Conservation (phyloP, 2,888 invertebrate genomes). For the Eudasyphora cyanicolor region DNA sequence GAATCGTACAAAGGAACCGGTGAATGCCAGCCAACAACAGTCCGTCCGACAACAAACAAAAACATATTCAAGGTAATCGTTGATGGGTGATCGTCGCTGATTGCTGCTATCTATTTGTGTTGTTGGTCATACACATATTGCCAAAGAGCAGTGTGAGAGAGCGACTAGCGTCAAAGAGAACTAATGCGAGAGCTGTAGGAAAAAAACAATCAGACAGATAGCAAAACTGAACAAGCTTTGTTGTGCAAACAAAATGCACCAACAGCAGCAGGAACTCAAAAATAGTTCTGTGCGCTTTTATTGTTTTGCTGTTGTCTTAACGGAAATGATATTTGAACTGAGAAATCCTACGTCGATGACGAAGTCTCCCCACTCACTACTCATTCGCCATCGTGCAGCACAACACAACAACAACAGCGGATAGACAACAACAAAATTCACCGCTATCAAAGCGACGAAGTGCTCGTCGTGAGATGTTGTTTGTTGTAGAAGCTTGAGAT, state of each 20-base stretch:
- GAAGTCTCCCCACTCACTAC: conserved; percentile 1
- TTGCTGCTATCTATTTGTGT: conserved; percentile 44
- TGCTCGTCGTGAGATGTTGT: conserved; percentile 2
- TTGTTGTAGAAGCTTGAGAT: conserved; percentile 45
- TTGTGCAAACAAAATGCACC: background rate
- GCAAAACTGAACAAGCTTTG: conserved; percentile 27
- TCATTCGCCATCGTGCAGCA: background rate
- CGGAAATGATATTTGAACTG: conserved; percentile 63
- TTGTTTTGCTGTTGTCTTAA: conserved; percentile 36
- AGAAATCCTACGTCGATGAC: conserved; percentile 48
- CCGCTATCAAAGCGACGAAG: conserved; percentile 6
- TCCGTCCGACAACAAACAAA: background rate
- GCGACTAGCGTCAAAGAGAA: conserved; percentile 32
- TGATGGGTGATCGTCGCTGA: too few relatives aligned
- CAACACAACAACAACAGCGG: too few relatives aligned
- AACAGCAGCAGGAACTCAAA: conserved; percentile 58
- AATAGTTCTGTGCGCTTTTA: conserved; percentile 41
- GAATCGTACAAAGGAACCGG: conserved; percentile 15
- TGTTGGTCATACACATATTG: background rate
- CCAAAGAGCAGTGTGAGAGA: background rate
- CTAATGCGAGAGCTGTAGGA: conserved; percentile 33
- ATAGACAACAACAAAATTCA: conserved; percentile 24
- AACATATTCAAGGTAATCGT: conserved; percentile 64
- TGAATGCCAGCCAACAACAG: background rate
- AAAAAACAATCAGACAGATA: conserved; percentile 20